Evolutionary conservation across 2,888 invertebrate species (phyloP), one percentile per base, ranked within the genome.

Genomic region (Rotaria macrura): DNA sequence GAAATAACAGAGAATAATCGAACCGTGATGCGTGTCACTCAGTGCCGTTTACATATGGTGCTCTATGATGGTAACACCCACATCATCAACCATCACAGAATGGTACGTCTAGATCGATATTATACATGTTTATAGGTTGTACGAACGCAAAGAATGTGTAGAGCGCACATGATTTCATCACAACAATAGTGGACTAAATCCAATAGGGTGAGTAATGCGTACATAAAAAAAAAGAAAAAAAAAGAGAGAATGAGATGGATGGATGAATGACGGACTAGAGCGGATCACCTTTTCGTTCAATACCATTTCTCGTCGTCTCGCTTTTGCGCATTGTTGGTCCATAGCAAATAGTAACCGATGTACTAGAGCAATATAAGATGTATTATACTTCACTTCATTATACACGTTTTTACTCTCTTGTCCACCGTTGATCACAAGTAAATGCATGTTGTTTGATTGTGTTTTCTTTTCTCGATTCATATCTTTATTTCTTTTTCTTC

Each of bases 241-340:
- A 65, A 34, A 20, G 4, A 65, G 34, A 17, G 34, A 29, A 57
- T 29, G 57, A 57, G 29, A 57, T 57, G 57, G 65, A 65, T 65
- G 65, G 34, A 65, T 65, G 65, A 65, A 65, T 65, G 65, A 65
- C 34, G 65, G 65, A 65, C 65, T 65, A 65, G 29, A 65, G 65
- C 65, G 65, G 65, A 65, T 65, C 65, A 65, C 65, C 65, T 65
- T 65, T 34, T 65, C 65, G 20, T 20, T 65, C 65, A 65, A 17
- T 65, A 65, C 65, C 34, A 65, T 65, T 65, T 65, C 29, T 65
- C 65, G 29, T 65, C 34, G 34, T 65, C 65, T 29, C 65, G 34
- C 34, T 65, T 34, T 65, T 29, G 65, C 20, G 34, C 65, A 34
- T 65, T 65, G 65, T 65, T 65, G 65, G 65, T 65, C 65, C 20